Evolutionary conservation across 2,888 invertebrate species (phyloP).

Genomic region (Aphrophora alni): DNA sequence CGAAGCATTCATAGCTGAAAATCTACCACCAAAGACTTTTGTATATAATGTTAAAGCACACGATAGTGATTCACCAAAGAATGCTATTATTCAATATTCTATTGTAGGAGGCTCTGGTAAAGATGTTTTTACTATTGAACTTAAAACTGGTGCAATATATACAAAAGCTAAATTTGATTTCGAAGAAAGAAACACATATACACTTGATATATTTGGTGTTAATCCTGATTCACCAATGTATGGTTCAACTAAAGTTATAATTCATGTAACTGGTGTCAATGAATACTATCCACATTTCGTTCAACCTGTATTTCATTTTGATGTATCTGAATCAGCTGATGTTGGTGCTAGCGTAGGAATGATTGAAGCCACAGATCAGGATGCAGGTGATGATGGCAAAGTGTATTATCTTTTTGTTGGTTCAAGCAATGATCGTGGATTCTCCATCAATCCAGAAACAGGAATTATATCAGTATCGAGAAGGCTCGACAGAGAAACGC

Average conservation of each 20-base stretch:
- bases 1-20: slow-evolving; percentile 82
- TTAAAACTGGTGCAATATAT: slow-evolving; percentile 75
- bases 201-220: slow-evolving; percentile 77
- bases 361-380: slow-evolving; percentile 88
- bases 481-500: slow-evolving; percentile 84
- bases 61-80: slow-evolving; percentile 88
- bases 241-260: slow-evolving; percentile 72
- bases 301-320: slow-evolving; percentile 89
- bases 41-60: slow-evolving; percentile 78
- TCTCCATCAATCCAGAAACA: slow-evolving; percentile 81
- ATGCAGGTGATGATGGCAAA: slow-evolving; percentile 84
- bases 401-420: slow-evolving; percentile 93
- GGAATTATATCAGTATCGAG: slow-evolving; percentile 85
- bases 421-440: slow-evolving; percentile 90
- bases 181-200: slow-evolving; percentile 79
- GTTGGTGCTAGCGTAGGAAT: slow-evolving; percentile 85
- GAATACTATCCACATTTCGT: slow-evolving; percentile 89
- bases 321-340: slow-evolving; percentile 90
- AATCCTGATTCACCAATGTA: slow-evolving; percentile 88
- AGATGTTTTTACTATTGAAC: slow-evolving; percentile 78
- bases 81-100: slow-evolving; percentile 83
- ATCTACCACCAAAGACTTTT: slow-evolving; percentile 74
- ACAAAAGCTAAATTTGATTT: slow-evolving; percentile 84
- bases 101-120: slow-evolving; percentile 78
- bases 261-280: slow-evolving; percentile 85